Conservation (phyloP, 2,113 vertebrate species). For the Lampris megalopsis region DNA sequence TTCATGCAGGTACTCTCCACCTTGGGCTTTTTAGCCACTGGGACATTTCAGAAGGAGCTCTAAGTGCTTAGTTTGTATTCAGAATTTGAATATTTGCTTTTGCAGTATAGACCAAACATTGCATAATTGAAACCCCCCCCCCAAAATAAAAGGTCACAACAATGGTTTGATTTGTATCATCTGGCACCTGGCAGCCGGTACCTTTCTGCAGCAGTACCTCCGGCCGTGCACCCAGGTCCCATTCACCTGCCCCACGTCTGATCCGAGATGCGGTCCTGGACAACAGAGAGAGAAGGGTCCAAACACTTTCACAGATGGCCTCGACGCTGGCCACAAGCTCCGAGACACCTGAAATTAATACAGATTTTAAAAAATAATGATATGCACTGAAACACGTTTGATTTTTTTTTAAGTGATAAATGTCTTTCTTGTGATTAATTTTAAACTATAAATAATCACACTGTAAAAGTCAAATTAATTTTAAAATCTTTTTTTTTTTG, state of each 20-base stretch:
- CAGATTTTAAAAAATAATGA: not conserved
- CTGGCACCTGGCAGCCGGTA: too few species aligned
- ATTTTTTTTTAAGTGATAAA: not conserved
- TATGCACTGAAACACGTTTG: not conserved
- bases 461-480: too few species aligned
- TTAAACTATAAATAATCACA: too few species aligned
- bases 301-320: constrained; percentile 6
- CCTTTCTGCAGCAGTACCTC: not conserved
- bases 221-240: not conserved
- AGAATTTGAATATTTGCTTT: not conserved
- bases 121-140: not conserved
- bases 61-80: not conserved
- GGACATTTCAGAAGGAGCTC: constrained; percentile 1
- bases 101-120: not conserved
- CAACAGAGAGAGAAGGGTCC: constrained; percentile 8
- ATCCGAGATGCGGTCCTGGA: not conserved
- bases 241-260: not conserved
- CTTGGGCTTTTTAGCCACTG: too few species aligned
- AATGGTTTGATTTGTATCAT: too few species aligned
- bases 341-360: not conserved
- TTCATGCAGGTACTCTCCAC: too few species aligned
- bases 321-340: constrained; percentile 12
- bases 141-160: too few species aligned
- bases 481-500: too few species aligned
- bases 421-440: too few species aligned